Evolutionary conservation across 1,140 invertebrate genomes (phyloP), one percentile per base, ranked within the genome.

Genomic region (Drosophila repletoides): DNA sequence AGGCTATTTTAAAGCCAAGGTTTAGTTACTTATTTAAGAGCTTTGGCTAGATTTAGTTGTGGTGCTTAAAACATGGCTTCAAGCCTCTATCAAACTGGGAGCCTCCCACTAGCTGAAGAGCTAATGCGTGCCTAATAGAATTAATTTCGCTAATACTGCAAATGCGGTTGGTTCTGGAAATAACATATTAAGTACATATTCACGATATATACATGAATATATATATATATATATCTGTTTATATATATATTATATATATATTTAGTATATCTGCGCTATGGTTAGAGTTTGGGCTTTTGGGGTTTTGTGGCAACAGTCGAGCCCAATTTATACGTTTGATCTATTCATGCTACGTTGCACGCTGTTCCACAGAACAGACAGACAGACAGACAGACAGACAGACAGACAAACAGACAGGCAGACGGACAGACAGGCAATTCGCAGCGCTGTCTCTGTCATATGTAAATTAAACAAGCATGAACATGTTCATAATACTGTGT

Each of bases 261-360:
- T 22, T 15, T 12, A 3, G n/a, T 41, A 22, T 9, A 26, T 28
- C 12, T 33, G 12, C 17, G 36, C 17, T 45, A 14, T 21, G 14
- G 28, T 43, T 43, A 24, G 34, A 0, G 10, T 45, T 19, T 45
- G 17, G 6, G 49, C 1, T 41, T 41, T 58, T 49, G 41, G 15
- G 24, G 38, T 33, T 41, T 49, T 36, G n/a, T 22, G 28, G 15
- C 34, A 41, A 15, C 28, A 45, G 43, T 21, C 19, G 45, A 24
- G 31, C 51, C 19, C 71, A 81, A 77, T 72, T 81, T 81, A 72
- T 72, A 72, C 68, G 69, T 83, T 83, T 83, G 77, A 83, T 83
- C 77, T 83, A 70, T 76, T 83, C 67, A 83, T 76, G 73, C 69
- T 73, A 83, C 77, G 69, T 64, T 83, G 73, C 43, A 15, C 36